Base-by-base conservation (phyloP, 2,888 invertebrate genomes). In the Platerodrilus igneus region DNA sequence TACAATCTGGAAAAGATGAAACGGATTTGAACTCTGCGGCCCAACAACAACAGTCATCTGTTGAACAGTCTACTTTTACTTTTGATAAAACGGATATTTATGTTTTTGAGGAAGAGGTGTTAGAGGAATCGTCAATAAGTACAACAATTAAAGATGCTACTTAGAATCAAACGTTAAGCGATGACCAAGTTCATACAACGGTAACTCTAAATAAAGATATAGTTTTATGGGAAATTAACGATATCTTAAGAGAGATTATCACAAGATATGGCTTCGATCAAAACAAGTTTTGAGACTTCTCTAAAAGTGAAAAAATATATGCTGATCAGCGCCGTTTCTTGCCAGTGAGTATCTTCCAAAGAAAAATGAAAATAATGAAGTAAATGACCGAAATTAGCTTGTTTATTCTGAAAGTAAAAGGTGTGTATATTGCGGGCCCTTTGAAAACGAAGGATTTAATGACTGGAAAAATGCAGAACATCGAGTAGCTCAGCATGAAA, bases 401-500 rank as follows among this genome's bases (percentile, higher is more conserved):
- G n/a, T n/a, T n/a, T n/a, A n/a, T n/a, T n/a, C n/a, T n/a, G 39
- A 47, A 41, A 26, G 41, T 32, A 47, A 15, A 23, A 41, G 37
- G n/a, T n/a, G n/a, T n/a, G n/a, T n/a, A n/a, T n/a, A n/a, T n/a
- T n/a, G n/a, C n/a, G n/a, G n/a, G 13, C 41, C 47, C 22, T 49
- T 51, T 22, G 43, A 48, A 30, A 40, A 50, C 26, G 47, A 47
- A 47, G 52, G 52, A 45, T 52, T 51, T 29, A 50, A 49, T 50
- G 42, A 52, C 28, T 52, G 53, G 52, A 52, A 52, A 48, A 50
- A 54, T 41, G 48, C 51, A 49, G 46, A 43, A 41, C 13, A 27
- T 19, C 46, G 46, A 41, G 41, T 46, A 41, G 37, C 34, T 45
- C 26, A 49, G 25, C 51, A 52, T 46, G 53, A 53, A 51, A 50